Base-by-base conservation (phyloP, 2,113 vertebrate genomes). In the Passer montanus region DNA sequence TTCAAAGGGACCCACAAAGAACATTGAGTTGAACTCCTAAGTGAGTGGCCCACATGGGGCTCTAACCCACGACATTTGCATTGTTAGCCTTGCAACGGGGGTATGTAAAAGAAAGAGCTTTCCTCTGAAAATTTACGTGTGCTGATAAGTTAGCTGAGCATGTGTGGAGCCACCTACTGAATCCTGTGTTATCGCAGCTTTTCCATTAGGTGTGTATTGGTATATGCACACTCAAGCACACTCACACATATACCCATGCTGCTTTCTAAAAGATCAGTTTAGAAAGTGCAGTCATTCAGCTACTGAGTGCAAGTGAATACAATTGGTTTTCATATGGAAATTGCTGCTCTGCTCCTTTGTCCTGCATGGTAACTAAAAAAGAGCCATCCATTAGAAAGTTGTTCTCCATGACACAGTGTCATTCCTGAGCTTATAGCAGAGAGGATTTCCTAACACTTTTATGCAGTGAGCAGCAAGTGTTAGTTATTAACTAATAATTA, bases 181-280 rank as follows among this genome's bases (percentile, higher is more conserved):
- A 49, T 16, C 21, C 18, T 63, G 9, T 33, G 21, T 37, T 41
- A 30, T 31, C 43, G 28, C 6, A 8, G 23, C 8, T 70, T 53
- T 79, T 67, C 22, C 30, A 30, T 53, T 44, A 24, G 6, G 4
- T 79, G 3, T 46, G 11, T 35, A 12, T 12, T 39, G 11, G 14
- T 24, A 31, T 10, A 22, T 18, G 6, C 31, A 56, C 17, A 41
- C 4, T 37, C 9, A 37, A 33, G 58, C 21, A 2, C 59, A 74
- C 15, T 39, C 10, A 49, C 24, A 35, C 13, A 26, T 5, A 23
- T 1, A 33, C 10, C 9, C 1, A 3, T 44, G 19, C 12, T 47
- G 12, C 31, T 75, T 70, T 66, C 47, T 72, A 52, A 47, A 58
- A 18, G 3, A 21, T 15, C 31, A 11, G 35, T 69, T 19, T 64